Evolutionary conservation across 2,797 vertebrate genomes (phyloP), one percentile per base, ranked within the genome.

Genomic region (Sciaenops ocellatus): DNA sequence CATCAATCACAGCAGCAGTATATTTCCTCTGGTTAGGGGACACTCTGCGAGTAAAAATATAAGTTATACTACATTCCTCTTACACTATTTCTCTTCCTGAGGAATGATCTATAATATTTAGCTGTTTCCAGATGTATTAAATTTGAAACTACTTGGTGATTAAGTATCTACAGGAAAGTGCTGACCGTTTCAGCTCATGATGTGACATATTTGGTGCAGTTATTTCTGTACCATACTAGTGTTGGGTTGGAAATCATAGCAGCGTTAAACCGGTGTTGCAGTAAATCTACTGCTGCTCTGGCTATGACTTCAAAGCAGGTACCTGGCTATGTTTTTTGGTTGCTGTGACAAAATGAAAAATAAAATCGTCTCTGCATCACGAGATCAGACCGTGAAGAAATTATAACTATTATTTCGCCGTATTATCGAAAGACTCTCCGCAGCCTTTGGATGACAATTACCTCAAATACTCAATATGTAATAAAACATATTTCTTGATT

Each of bases 171-270:
- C 67, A 59, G 85, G 85, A 94, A 95, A 94, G 84, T 92, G 94
- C 95, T 95, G 95, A 95, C 93, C 90, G 73, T 81, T 90, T 89
- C 80, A 80, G 87, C 89, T 78, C 85, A 73, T 86, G 92, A 92
- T 85, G 86, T 94, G 93, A 93, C 93, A 93, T 85, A 92, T 94
- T 91, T 87, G 88, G 90, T 88, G 88, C 90, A 90, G 91, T 92
- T 94, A 94, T 94, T 94, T 91, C 86, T 78, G 90, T 88, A 78
- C 76, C 78, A 48, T 78, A 68, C 71, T 41, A 8, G 72, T 50
- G 70, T 86, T 68, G 79, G 83, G 85, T 81, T 83, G 81, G 84
- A 90, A 93, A 90, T 91, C 85, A 91, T 26, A 78, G 80, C 74
- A 28, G 77, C 76, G 73, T 82, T 82, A 86, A 78, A 87, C 69